Conservation (phyloP, 2,888 invertebrate genomes). For the Erebia ligea region DNA sequence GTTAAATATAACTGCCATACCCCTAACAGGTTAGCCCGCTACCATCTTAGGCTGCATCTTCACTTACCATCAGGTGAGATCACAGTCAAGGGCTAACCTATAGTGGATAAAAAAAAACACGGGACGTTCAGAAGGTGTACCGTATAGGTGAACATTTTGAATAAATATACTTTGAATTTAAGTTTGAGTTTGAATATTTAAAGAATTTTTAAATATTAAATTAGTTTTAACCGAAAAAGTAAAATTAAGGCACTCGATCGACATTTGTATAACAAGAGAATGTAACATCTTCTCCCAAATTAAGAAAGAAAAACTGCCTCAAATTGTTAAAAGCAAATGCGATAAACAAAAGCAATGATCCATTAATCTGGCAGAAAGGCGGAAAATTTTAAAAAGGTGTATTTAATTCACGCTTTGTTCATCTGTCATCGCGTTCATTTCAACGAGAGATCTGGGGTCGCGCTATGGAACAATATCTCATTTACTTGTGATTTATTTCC, state of each 20-base stretch:
- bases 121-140: too few relatives aligned
- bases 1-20: too few relatives aligned
- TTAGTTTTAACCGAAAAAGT: not conserved
- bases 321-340: constrained; percentile 38
- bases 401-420: constrained; percentile 63
- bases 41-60: too few relatives aligned
- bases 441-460: constrained; percentile 55
- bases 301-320: constrained; percentile 30
- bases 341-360: constrained; percentile 42
- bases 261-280: constrained; percentile 13
- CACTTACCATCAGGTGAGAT: too few relatives aligned
- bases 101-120: too few relatives aligned
- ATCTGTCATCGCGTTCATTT: constrained; percentile 69
- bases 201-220: too few relatives aligned
- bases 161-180: too few relatives aligned
- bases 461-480: constrained; percentile 65
- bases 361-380: constrained; percentile 42
- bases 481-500: constrained; percentile 73
- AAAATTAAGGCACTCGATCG: not conserved
- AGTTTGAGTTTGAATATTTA: too few relatives aligned
- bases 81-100: too few relatives aligned
- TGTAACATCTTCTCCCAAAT: constrained; percentile 21
- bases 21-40: too few relatives aligned
- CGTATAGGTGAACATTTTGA: too few relatives aligned
- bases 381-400: constrained; percentile 42